These are phyloP conservation scores for Thamnophis sirtalis DNA, from an alignment of 2,113 vertebrate species.

Conservation along the genomic window DNA sequence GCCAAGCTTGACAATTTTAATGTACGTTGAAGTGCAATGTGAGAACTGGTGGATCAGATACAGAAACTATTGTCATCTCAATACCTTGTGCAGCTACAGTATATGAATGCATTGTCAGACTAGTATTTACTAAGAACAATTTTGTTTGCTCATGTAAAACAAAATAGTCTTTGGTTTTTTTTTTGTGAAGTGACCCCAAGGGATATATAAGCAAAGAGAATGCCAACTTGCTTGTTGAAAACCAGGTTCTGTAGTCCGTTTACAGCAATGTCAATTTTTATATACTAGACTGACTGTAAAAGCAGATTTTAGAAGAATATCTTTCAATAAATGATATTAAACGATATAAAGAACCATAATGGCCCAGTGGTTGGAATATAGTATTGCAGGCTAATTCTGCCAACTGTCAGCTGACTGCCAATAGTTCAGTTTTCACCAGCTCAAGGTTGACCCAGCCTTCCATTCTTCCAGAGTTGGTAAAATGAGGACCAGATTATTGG, in stretches of 20 bases:
- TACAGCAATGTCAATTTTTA: background rate
- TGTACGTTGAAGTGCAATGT: background rate
- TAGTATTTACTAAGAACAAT: background rate
- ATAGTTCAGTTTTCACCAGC: too few species aligned
- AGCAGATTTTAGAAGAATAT: background rate
- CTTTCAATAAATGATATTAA: background rate
- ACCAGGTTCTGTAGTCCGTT: constrained; percentile 24
- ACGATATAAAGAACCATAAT: background rate
- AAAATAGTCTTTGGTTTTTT: background rate
- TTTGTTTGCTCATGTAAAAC: background rate
- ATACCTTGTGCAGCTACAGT: background rate
- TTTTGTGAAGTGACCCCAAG: constrained; percentile 1
- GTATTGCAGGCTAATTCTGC: too few species aligned
- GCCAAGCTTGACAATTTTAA: background rate
- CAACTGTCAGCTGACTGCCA: too few species aligned
- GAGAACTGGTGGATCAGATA: background rate
- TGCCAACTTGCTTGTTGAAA: constrained; percentile 7
- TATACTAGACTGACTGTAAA: background rate
- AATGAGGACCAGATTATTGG: too few species aligned
- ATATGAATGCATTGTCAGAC: background rate
- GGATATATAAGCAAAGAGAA: constrained; percentile 15
- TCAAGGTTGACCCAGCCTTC: too few species aligned
- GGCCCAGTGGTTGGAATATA: background rate
- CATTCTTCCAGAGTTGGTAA: too few species aligned
- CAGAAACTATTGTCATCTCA: background rate